Conservation (phyloP, 2,888 invertebrate species). For the Scaptomyza polygonia region DNA sequence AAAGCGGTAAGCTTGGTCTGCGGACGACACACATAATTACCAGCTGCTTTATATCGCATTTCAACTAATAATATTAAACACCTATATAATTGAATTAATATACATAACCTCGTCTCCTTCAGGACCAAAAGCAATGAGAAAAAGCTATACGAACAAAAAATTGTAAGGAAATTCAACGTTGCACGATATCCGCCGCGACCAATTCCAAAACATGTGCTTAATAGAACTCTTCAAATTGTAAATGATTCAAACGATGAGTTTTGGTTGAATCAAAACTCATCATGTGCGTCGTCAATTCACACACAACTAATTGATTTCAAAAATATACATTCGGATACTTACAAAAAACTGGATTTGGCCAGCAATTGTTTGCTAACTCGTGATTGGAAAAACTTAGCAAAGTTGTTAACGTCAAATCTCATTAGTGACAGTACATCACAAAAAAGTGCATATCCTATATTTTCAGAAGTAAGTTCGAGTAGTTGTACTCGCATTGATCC, state of each 20-base stretch:
- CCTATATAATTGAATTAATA: background rate
- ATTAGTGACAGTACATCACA: conserved; percentile 20
- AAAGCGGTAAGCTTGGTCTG: background rate
- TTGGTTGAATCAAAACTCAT: conserved; percentile 63
- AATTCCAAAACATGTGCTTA: conserved; percentile 58
- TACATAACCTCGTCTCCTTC: background rate
- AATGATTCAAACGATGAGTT: conserved; percentile 49
- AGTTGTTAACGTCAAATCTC: conserved; percentile 50
- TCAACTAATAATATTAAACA: background rate
- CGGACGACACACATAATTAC: background rate
- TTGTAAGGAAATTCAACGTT: conserved; percentile 17
- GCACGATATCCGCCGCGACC: conserved; percentile 19
- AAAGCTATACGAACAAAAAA: background rate
- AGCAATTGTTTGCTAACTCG: conserved; percentile 59
- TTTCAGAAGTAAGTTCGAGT: conserved; percentile 54
- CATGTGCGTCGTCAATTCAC: conserved; percentile 54
- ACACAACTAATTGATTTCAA: conserved; percentile 2
- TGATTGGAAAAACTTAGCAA: conserved; percentile 64
- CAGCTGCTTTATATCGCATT: background rate
- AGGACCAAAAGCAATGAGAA: conserved; percentile 4
- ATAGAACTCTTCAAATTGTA: conserved; percentile 51
- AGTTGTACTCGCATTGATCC: background rate
- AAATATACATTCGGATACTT: conserved; percentile 24
- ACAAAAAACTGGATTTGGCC: conserved; percentile 54
- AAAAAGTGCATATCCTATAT: conserved; percentile 50